These are phyloP conservation scores for Petrocephalus microphthalmus DNA, from an alignment of 2,113 vertebrate species.

Conservation along the genomic window DNA sequence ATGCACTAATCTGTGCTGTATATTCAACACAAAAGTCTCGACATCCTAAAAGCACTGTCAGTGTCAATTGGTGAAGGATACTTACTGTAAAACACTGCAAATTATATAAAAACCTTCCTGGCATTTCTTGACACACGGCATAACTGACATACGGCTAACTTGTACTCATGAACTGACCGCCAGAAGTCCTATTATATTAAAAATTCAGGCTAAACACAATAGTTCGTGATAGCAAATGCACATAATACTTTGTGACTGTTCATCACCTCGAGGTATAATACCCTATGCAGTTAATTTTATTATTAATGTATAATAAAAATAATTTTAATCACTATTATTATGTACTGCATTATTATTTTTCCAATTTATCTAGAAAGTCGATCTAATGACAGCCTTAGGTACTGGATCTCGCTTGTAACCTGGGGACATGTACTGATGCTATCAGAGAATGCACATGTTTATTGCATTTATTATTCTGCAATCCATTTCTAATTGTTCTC, in stretches of 20 bases:
- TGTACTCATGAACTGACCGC: neutral
- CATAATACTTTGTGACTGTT: neutral
- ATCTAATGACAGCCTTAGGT: neutral
- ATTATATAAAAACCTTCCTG: neutral
- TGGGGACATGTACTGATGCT: neutral
- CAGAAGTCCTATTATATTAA: neutral
- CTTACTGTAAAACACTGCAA: neutral
- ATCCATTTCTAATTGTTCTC: neutral
- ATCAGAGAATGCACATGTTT: neutral
- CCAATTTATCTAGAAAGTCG: neutral
- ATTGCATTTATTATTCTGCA: neutral
- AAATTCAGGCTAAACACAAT: neutral
- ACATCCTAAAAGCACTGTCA: neutral
- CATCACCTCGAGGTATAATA: neutral
- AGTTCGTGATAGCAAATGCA: neutral
- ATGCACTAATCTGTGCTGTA: neutral
- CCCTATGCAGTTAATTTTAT: neutral
- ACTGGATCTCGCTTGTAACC: neutral
- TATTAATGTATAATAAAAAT: neutral
- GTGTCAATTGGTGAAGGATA: neutral
- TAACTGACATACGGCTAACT: neutral
- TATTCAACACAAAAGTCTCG: neutral
- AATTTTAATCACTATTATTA: neutral
- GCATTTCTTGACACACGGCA: neutral
- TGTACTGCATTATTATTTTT: neutral